Evolutionary conservation across 2,113 vertebrate genomes (phyloP), one percentile per base, ranked within the genome.

Genomic region (Perccottus glenii): DNA sequence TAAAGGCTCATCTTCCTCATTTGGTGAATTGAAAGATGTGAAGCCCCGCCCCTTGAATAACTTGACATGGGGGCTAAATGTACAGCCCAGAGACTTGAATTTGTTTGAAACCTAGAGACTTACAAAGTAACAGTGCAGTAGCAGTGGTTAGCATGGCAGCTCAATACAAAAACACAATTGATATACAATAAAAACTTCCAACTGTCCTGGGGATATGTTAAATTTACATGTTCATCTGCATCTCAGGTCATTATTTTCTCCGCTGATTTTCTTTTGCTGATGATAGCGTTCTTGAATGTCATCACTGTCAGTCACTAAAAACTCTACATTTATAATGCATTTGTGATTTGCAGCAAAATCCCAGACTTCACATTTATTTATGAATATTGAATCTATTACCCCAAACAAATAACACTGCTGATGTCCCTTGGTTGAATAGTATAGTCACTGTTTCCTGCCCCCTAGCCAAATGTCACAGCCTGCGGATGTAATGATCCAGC

Each of bases 401-500:
- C n/a, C 63, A 6, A 32, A 44, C 27, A 5, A 44, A 43, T 43
- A 52, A 6, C 42, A 0, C 32, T 27, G 14, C 14, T 5, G 4
- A 67, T 71, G 7, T 47, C 32, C 55, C 15, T 15, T 0, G 7
- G 2, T 48, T 45, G 2, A 46, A 50, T 4, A 27, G 19, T 27
- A 14, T 58, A 11, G 27, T 11, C 51, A 10, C 32, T 9, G 0
- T 15, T 42, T 48, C 36, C 49, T 11, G 14, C 16, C 11, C 4
- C 0, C 12, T 3, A 11, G 44, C 14, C 11, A 61, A 53, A 70
- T 77, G 66, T 70, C 46, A 64, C 3, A 63, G 2, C 36, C 15
- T 36, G 64, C 61, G 57, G 9, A 60, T 10, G 10, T 68, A 47
- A 81, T 55, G 45, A 60, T 61, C 58, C 38, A 56, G 4, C 47